These are phyloP conservation scores for Nothocercus nigrocapillus DNA, from an alignment of 2,113 vertebrate species.

Conservation along the genomic window DNA sequence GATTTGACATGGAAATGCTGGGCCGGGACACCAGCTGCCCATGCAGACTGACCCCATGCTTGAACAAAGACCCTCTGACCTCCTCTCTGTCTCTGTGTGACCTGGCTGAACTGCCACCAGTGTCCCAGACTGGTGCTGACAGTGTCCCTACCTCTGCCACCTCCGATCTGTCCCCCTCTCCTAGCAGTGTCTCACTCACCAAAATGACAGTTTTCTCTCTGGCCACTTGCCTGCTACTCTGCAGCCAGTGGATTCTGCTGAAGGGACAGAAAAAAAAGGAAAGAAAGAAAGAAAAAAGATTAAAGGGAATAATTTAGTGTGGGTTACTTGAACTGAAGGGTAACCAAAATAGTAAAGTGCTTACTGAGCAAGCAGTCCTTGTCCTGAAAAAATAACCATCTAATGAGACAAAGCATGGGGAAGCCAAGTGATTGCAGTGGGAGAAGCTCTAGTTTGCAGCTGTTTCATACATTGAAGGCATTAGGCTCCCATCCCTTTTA, in stretches of 20 bases:
- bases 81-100: neutral
- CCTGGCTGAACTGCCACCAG: neutral
- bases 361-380: neutral
- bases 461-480: conserved; percentile 3
- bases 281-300: neutral
- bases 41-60: neutral
- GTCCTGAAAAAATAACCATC: conserved; percentile 22
- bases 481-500: conserved; percentile 5
- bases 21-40: neutral
- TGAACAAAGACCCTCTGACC: neutral
- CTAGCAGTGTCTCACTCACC: neutral
- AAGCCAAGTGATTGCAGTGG: conserved; percentile 10
- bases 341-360: neutral
- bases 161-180: neutral
- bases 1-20: neutral
- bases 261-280: neutral
- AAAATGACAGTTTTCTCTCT: neutral
- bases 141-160: neutral
- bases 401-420: conserved; percentile 30
- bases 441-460: conserved; percentile 17
- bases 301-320: conserved; percentile 17
- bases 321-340: conserved; percentile 19
- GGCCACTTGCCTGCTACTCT: neutral
- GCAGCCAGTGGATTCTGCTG: neutral
- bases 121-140: neutral